Evolutionary conservation across 2,797 vertebrate species (phyloP).

Genomic region (Garrulus glandarius): DNA sequence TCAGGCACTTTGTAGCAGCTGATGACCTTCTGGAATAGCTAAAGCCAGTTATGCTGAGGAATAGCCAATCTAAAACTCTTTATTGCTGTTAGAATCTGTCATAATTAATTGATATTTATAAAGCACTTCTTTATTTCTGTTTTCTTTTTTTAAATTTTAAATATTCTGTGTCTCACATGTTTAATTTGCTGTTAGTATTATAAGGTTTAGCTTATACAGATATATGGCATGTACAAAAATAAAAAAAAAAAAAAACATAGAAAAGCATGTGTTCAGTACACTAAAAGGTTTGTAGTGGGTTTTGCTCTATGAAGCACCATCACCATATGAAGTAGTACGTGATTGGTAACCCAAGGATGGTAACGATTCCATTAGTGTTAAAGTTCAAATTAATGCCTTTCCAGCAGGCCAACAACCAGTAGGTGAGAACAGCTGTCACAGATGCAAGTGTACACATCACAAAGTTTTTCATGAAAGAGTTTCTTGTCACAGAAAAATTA

Average conservation of each 20-base stretch:
- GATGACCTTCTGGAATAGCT: background rate
- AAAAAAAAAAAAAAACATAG: background rate
- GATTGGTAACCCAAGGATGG: background rate
- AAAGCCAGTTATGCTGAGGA: background rate
- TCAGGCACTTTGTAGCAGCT: background rate
- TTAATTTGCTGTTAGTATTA: background rate
- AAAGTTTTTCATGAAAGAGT: background rate
- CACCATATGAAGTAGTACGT: background rate
- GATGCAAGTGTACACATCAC: background rate
- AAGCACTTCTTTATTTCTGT: background rate
- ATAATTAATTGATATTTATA: background rate
- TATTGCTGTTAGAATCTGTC: background rate
- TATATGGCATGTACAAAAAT: background rate
- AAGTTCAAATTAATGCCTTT: background rate
- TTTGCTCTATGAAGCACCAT: background rate
- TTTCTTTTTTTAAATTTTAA: background rate
- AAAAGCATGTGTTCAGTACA: background rate
- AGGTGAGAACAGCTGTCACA: background rate
- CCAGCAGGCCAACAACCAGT: background rate
- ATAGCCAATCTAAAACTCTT: background rate
- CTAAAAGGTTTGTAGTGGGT: background rate
- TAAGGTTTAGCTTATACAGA: background rate
- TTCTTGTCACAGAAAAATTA: background rate
- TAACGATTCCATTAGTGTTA: background rate
- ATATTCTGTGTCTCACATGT: background rate